Evolutionary conservation across 1,140 invertebrate genomes (phyloP).

Genomic region (Prorops nasuta): DNA sequence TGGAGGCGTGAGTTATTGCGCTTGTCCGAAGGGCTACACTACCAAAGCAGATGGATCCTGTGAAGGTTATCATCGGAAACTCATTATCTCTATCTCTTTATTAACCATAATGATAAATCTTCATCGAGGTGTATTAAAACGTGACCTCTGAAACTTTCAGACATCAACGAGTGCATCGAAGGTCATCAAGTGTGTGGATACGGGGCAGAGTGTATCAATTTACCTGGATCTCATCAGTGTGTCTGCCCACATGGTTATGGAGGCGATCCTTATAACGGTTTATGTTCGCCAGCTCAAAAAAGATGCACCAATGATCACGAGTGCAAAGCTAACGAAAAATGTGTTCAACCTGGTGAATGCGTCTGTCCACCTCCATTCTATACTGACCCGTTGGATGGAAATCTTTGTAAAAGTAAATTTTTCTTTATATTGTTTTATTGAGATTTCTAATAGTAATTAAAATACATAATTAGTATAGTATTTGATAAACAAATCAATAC

Average conservation of each 20-base stretch:
- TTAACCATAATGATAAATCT: too few species aligned
- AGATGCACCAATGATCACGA: slow-evolving; percentile 78
- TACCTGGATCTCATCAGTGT: slow-evolving; percentile 75
- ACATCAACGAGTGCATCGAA: slow-evolving; percentile 81
- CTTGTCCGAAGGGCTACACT: slow-evolving; percentile 78
- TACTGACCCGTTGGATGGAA: slow-evolving; percentile 73
- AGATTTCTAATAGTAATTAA: slow-evolving; percentile 2
- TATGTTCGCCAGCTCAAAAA: slow-evolving; percentile 77
- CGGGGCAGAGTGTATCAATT: slow-evolving; percentile 82
- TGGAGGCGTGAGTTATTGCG: slow-evolving; percentile 86
- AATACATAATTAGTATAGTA: not conserved
- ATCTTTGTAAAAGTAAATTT: slow-evolving; percentile 76
- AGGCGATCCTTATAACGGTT: slow-evolving; percentile 60
- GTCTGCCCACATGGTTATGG: slow-evolving; percentile 76
- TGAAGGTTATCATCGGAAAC: slow-evolving; percentile 52
- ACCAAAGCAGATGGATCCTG: slow-evolving; percentile 74
- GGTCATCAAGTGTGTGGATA: slow-evolving; percentile 76
- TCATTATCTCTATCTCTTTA: too few species aligned
- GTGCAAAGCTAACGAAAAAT: slow-evolving; percentile 84
- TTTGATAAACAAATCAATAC: not conserved
- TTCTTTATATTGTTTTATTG: not conserved
- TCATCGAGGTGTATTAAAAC: too few species aligned
- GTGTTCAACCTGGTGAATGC: slow-evolving; percentile 85
- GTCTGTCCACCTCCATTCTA: slow-evolving; percentile 86
- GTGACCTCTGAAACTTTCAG: too few species aligned